These are phyloP conservation scores for Xylota sylvarum DNA, from an alignment of 2,888 invertebrate genomes.

Conservation along the genomic window DNA sequence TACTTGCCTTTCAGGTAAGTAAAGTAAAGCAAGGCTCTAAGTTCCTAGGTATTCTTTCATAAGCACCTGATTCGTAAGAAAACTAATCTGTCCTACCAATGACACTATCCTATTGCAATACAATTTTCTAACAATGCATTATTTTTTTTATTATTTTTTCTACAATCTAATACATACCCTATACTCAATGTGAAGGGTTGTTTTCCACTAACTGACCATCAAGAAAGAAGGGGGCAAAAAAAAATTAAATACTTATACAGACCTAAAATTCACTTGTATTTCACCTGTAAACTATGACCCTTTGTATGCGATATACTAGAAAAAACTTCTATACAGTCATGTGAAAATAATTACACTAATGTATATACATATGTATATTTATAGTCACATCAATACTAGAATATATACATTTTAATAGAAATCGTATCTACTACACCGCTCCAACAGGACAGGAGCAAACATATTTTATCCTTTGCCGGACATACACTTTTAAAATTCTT, in stretches of 20 bases:
- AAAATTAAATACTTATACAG: constrained; percentile 29
- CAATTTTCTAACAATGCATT: not conserved
- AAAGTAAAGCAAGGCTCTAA: no score
- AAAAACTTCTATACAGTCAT: constrained; percentile 43
- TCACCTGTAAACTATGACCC: constrained; percentile 65
- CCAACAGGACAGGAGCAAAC: constrained; percentile 16
- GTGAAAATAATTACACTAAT: constrained; percentile 26
- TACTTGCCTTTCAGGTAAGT: no score
- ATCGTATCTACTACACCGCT: not conserved
- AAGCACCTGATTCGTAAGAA: no score
- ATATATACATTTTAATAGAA: constrained; percentile 9
- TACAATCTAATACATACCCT: constrained; percentile 16
- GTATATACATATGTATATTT: constrained; percentile 38
- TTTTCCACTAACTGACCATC: constrained; percentile 29
- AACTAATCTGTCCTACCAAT: no score
- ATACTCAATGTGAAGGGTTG: constrained; percentile 30
- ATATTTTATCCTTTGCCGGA: constrained; percentile 38
- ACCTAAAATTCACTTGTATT: constrained; percentile 38
- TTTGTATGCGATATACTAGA: constrained; percentile 50
- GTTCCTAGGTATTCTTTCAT: no score
- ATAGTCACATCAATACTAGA: constrained; percentile 21
- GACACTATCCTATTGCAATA: not conserved
- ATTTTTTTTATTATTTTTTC: not conserved
- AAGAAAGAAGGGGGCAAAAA: constrained; percentile 12
- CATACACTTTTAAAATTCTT: constrained; percentile 18